Base-by-base conservation (phyloP, 1,140 invertebrate genomes). In the Episyrphus balteatus region DNA sequence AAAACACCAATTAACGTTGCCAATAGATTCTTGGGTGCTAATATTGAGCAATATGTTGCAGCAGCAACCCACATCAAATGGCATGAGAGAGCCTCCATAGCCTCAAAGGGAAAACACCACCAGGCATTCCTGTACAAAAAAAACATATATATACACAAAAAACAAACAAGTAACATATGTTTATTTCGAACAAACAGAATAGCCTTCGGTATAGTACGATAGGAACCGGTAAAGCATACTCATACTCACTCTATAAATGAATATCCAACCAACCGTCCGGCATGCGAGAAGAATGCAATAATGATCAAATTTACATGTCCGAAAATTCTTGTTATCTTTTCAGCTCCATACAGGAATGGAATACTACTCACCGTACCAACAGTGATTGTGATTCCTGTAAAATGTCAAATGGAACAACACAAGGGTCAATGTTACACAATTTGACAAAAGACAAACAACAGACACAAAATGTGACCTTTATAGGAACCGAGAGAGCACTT, bases 51-150 rank as follows among this genome's bases (percentile, higher is more conserved):
- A 64, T 90, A 91, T 0, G 85, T 88, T 6, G 86, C 83, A 2
- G 85, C 84, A n/a, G 87, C 83, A 9, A 88, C 84, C 82, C 86
- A 90, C 83, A 91, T 86, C 32, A 92, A 68, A 59, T 89, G 86
- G 43, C 87, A 86, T 1, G 87, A 88, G 9, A 92, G 69, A 1
- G 84, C 82, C 70, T 92, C 87, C 73, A 89, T 79, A 1, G 84
- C 80, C 69, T 92, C 88, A 57, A 89, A 86, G 1, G 84, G 84
- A 55, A 92, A 83, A 55, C 84, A 87, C 80, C 82, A 84, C 83
- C 84, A 89, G 10, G 86, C 82, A 66, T 83, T 83, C 57, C 84
- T 88, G 53, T n/a, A n/a, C 40, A 55, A 66, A 53, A 47, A 52
- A 47, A 47, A 55, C 42, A 33, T 46, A 19, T 50, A 53, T 32